These are phyloP conservation scores for Aviceda subcristata DNA, from an alignment of 2,113 vertebrate species.

Conservation along the genomic window DNA sequence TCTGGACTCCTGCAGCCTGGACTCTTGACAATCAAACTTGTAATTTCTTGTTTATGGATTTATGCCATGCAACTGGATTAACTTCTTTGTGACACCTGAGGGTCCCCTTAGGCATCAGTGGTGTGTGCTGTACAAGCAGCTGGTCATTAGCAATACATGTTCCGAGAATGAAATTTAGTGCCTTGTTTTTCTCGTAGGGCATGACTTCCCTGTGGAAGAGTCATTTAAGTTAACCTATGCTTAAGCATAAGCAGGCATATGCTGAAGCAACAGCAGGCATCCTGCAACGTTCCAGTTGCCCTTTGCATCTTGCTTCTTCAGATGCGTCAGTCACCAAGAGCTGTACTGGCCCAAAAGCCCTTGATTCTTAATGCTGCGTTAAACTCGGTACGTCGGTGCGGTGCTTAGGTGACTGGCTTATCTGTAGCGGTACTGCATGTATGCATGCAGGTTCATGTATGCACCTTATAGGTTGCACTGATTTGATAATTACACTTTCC, in stretches of 20 bases:
- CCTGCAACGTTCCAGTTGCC: background rate
- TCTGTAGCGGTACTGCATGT: background rate
- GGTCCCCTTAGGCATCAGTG: background rate
- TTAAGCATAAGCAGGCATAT: background rate
- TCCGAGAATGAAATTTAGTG: background rate
- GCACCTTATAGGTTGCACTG: background rate
- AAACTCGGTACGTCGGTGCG: background rate
- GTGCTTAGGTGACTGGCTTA: background rate
- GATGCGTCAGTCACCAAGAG: background rate
- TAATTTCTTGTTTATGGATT: background rate
- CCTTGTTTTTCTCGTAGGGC: background rate
- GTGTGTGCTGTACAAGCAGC: background rate
- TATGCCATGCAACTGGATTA: background rate
- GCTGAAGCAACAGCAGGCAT: background rate
- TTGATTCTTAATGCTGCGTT: background rate
- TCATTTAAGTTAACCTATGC: background rate
- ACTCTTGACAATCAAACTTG: background rate
- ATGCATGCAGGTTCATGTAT: background rate
- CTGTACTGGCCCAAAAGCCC: background rate
- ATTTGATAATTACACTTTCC: background rate
- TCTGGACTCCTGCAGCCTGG: background rate
- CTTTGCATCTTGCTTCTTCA: background rate
- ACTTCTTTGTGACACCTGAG: background rate
- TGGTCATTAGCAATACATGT: background rate
- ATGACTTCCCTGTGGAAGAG: background rate